Percentiles rank a stretch among this genome's conserved stretches.
Conservation (phyloP, 1,140 invertebrate species). For the Pogonus chalceus region DNA sequence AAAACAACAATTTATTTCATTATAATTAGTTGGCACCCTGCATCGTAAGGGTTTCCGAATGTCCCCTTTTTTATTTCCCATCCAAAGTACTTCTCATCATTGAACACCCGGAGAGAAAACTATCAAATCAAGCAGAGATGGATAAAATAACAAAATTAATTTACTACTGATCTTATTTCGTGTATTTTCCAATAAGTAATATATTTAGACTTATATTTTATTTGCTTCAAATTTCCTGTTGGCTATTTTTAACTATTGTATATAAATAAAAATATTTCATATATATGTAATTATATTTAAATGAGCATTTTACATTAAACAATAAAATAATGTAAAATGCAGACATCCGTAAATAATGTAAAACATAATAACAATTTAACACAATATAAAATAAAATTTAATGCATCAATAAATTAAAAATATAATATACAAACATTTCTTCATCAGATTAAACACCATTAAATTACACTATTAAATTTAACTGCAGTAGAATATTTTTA, state of each 20-base stretch:
- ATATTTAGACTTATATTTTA: too few species aligned
- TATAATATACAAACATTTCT: neutral
- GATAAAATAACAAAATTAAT: neutral
- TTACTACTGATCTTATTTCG: neutral
- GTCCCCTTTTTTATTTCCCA: too few species aligned
- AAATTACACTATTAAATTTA: neutral
- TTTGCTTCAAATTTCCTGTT: too few species aligned
- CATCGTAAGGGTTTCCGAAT: too few species aligned
- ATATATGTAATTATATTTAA: too few species aligned
- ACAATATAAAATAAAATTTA: neutral
- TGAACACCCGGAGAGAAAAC: neutral
- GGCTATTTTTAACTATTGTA: too few species aligned
- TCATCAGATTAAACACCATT: neutral
- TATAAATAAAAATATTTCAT: too few species aligned
- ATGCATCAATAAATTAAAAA: neutral
- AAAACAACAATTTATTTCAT: neutral
- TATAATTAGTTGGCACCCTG: neutral
- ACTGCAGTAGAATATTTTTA: neutral
- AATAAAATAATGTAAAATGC: too few species aligned
- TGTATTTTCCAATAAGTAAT: too few species aligned
- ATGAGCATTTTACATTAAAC: too few species aligned
- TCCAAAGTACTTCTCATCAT: neutral
- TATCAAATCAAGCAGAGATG: neutral
- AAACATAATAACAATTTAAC: too few species aligned
- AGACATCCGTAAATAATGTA: too few species aligned